These are phyloP conservation scores for Eurytemora carolleeae DNA, from an alignment of 1,140 invertebrate genomes.

Conservation along the genomic window DNA sequence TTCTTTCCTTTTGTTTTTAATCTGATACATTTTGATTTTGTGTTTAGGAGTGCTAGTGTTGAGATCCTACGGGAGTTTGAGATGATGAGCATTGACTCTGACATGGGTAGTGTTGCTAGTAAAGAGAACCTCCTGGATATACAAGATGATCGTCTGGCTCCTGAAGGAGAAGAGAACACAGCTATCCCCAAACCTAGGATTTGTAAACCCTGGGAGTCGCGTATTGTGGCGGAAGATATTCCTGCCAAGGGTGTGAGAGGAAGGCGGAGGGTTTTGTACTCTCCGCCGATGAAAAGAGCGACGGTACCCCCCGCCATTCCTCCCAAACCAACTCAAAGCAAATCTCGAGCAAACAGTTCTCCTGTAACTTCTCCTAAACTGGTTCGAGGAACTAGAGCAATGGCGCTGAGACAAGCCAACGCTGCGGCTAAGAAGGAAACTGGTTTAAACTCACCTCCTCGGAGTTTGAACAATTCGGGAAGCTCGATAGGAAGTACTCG, in stretches of 20 bases:
- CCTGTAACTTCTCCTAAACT: not conserved
- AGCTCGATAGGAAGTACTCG: not conserved
- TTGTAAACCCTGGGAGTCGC: constrained; percentile 7
- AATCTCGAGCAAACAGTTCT: not conserved
- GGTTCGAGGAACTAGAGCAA: not conserved
- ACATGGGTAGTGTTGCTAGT: not conserved
- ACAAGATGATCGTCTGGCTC: not conserved
- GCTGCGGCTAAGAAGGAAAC: not conserved
- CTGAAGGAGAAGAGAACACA: not conserved
- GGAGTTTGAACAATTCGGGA: not conserved
- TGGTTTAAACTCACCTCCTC: not conserved
- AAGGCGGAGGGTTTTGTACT: not conserved
- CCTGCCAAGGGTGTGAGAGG: not conserved
- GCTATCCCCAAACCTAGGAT: constrained; percentile 2
- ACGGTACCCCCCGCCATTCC: constrained; percentile 8
- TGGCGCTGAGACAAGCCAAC: not conserved
- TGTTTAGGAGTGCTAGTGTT: not conserved
- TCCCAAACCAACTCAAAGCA: not conserved
- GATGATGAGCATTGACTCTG: not conserved
- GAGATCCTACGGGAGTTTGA: not conserved
- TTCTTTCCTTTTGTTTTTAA: too few species aligned
- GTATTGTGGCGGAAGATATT: not conserved
- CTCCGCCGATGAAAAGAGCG: constrained; percentile 2
- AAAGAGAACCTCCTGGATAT: not conserved
- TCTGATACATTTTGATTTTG: too few species aligned